These are phyloP conservation scores for Autographa pulchrina DNA, from an alignment of 2,888 invertebrate species.

Conservation along the genomic window DNA sequence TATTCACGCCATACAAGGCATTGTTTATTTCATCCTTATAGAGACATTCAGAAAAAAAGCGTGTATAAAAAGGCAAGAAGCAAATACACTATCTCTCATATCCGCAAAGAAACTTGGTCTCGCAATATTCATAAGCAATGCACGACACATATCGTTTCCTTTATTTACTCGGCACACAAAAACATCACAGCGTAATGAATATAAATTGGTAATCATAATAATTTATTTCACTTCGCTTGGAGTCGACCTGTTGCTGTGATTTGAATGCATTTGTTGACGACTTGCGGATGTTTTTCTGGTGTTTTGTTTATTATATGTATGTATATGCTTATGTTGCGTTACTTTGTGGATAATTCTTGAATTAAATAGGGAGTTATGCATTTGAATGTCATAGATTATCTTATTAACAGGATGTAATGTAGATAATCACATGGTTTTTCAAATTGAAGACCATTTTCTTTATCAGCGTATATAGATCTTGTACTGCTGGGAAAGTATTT, in stretches of 20 bases:
- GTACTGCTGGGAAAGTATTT: too few relatives aligned
- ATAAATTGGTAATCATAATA: conserved; percentile 61
- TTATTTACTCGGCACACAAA: conserved; percentile 50
- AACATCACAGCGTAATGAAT: conserved; percentile 56
- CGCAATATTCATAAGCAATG: conserved; percentile 56
- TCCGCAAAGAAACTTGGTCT: conserved; percentile 40
- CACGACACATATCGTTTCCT: conserved; percentile 48
- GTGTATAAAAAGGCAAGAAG: neutral
- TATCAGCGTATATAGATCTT: too few relatives aligned
- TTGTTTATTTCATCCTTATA: neutral
- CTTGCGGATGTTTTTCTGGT: neutral
- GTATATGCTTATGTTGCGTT: neutral
- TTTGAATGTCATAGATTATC: too few relatives aligned
- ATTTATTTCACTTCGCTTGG: conserved; percentile 53
- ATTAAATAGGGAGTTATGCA: too few relatives aligned
- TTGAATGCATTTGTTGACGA: conserved; percentile 42
- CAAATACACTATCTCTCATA: conserved; percentile 15
- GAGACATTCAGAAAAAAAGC: conserved; percentile 1
- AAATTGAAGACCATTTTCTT: too few relatives aligned
- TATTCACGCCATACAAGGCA: conserved; percentile 1
- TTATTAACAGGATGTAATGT: too few relatives aligned
- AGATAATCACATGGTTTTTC: too few relatives aligned
- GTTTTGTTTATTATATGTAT: neutral
- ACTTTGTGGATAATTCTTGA: neutral
- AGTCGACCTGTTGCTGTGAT: conserved; percentile 54